Base-by-base conservation (phyloP, 35 echinoderm and acorn worm genomes). In the Stichopus chloronotus region DNA sequence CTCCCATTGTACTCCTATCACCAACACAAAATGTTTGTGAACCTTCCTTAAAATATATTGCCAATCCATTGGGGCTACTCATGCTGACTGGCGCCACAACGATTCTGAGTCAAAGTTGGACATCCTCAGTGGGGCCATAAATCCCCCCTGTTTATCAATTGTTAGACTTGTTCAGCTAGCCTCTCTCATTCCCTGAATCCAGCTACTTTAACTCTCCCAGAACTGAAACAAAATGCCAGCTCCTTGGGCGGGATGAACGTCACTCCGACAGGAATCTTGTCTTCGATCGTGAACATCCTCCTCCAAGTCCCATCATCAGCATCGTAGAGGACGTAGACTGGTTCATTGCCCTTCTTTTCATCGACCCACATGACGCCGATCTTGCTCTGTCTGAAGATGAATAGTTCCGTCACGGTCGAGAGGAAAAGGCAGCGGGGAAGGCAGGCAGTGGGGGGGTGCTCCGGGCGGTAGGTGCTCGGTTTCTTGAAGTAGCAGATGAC, bases 221-320 rank as follows among this genome's bases (percentile, higher is more conserved):
- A 89, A 53, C 52, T 72, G 87, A 52, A 89, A 61, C 87, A 89
- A 52, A 89, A 89, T 65, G 87, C 87, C 60, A 89, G 61, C 52
- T 89, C 65, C 9, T 25, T 16, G 3, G 87, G 87, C 5, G 87
- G 87, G 19, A 89, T 89, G 24, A 53, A 71, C 5, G 87, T 89
- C 2, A 89, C 87, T 25, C 87, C 87, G 5, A 72, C 43, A 6
- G 87, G 87, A 12, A 89, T 63, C 61, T 89, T 89, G 6, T 71
- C 16, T 71, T 71, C 87, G 14, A 71, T 71, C 23, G 87, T 63
- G 87, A 89, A 89, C 3, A 89, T 24, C 22, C 87, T 43, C 9
- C 87, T 65, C 87, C 87, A 89, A 52, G 87, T 89, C 9, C 87
- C 87, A 54, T 89, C 87, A 25, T 89, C 87, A 55, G 87, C 65